These are phyloP conservation scores for Stylophora pistillata DNA, from an alignment of 64 coral and sea anemone species.

Conservation along the genomic window DNA sequence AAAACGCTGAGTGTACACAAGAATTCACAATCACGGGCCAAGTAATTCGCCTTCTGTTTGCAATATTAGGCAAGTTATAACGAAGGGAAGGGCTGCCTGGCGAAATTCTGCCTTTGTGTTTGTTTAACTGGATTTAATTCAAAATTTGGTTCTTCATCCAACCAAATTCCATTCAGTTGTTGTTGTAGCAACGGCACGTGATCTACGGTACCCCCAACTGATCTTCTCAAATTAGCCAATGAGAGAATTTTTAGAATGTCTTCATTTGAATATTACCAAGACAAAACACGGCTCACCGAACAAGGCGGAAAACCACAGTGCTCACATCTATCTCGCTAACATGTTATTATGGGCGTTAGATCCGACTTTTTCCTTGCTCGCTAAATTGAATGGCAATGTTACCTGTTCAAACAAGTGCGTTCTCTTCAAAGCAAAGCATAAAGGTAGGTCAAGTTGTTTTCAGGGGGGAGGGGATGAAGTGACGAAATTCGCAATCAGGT, in stretches of 20 bases:
- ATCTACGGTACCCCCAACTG: slow-evolving; percentile 9
- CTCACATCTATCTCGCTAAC: neutral
- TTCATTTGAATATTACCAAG: slow-evolving; percentile 43
- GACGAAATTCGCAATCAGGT: neutral
- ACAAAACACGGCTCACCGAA: slow-evolving; percentile 29
- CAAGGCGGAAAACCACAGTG: slow-evolving; percentile 30
- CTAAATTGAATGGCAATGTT: neutral
- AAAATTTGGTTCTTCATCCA: neutral
- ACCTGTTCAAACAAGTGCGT: neutral
- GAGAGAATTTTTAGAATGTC: neutral
- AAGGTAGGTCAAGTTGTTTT: slow-evolving; percentile 1
- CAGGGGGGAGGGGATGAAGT: neutral
- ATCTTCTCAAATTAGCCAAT: neutral
- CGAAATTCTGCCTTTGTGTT: neutral
- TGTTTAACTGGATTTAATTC: neutral
- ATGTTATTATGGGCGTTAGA: slow-evolving; percentile 38
- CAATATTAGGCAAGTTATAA: neutral
- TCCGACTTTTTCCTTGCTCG: neutral
- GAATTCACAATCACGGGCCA: neutral
- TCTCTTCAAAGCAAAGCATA: neutral
- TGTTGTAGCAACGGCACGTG: slow-evolving; percentile 30
- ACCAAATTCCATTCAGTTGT: slow-evolving; percentile 29
- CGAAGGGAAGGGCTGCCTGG: neutral
- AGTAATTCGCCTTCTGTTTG: neutral
- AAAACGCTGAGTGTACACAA: neutral